A percentile compares a stretch with the other conserved stretches of the same genome.
phyloP scores from a whole-genome alignment of 2,888 invertebrate species.

The Gibbula magus region DNA sequence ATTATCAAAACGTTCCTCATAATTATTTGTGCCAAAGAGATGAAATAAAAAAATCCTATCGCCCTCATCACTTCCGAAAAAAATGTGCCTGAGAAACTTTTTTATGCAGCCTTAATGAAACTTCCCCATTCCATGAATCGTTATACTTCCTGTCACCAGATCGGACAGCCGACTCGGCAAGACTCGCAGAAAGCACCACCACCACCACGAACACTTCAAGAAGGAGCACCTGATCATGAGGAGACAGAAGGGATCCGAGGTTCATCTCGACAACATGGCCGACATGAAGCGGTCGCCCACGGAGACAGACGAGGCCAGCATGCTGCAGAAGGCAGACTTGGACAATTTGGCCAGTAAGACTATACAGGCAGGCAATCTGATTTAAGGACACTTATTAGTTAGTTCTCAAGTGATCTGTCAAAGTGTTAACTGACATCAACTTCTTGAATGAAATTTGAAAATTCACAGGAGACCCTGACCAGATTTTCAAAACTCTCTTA shows the following conservation, averaged over 20 bases:
- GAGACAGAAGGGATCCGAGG: slow-evolving; percentile 67
- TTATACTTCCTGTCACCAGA: no score
- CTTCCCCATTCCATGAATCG: no score
- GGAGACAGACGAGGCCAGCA: slow-evolving; percentile 82
- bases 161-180: slow-evolving; percentile 33
- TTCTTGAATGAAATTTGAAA: not conserved
- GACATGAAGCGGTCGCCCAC: slow-evolving; percentile 62
- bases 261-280: slow-evolving; percentile 49
- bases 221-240: slow-evolving; percentile 61
- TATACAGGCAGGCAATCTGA: slow-evolving; percentile 19
- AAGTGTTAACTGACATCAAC: not conserved
- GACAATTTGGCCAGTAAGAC: slow-evolving; percentile 83
- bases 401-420: not conserved
- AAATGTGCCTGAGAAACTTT: no score
- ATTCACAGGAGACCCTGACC: not conserved
- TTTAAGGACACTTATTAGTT: not conserved
- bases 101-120: no score
- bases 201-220: slow-evolving; percentile 58
- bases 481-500: no score
- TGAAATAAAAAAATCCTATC: no score
- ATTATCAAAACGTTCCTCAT: no score
- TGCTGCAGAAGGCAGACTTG: slow-evolving; percentile 85
- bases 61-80: no score
- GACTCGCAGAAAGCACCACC: slow-evolving; percentile 35
- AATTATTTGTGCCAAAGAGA: no score